Percentiles rank a stretch among this genome's conserved stretches.
Evolutionary conservation across 2,113 vertebrate genomes (phyloP).

Genomic region (Heteronetta atricapilla): DNA sequence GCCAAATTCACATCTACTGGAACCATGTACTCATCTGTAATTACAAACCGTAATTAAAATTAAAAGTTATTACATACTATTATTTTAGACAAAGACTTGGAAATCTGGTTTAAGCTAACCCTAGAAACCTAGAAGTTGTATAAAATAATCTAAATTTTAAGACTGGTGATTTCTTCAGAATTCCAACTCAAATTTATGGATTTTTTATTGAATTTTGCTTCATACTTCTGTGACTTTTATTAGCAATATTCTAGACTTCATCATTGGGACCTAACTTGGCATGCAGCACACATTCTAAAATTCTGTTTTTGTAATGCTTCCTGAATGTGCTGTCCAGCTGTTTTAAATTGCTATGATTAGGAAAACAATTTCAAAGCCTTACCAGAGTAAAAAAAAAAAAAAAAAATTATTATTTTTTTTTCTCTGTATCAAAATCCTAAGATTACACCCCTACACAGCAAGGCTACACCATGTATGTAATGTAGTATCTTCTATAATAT

Average conservation of each 20-base stretch:
- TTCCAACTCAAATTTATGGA: not conserved
- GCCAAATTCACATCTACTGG: not conserved
- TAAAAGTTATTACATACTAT: not conserved
- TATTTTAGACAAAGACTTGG: not conserved
- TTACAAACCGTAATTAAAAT: not conserved
- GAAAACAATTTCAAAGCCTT: not conserved
- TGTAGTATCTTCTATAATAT: not conserved
- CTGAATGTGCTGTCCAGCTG: not conserved
- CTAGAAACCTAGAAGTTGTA: not conserved
- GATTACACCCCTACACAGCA: not conserved
- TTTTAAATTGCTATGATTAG: not conserved
- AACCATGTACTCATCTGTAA: not conserved
- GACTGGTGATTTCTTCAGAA: not conserved
- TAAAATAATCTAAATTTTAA: not conserved
- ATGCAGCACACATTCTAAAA: not conserved
- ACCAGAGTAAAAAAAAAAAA: not conserved
- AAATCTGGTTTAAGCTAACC: not conserved
- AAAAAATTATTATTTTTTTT: not conserved
- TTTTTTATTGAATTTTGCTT: not conserved
- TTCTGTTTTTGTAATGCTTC: not conserved
- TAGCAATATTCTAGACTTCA: not conserved
- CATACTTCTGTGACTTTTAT: not conserved
- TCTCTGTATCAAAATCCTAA: not conserved
- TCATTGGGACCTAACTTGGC: not conserved
- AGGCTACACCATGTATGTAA: not conserved